Base-by-base conservation (phyloP, 2,888 invertebrate species). In the Gastracanthus pulcherrimus region DNA sequence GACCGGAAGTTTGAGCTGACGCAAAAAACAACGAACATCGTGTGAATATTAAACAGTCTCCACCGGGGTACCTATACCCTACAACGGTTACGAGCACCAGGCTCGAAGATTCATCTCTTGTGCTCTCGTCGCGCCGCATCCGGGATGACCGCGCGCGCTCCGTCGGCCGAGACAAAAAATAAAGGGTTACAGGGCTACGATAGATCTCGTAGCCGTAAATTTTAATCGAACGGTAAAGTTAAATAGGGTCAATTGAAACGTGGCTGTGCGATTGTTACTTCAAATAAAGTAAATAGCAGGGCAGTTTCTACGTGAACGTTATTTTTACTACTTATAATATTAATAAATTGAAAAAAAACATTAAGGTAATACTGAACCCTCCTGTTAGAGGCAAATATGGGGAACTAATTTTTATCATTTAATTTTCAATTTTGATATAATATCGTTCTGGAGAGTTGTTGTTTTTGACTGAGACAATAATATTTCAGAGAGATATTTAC, bases 1-100 rank as follows among this genome's bases (percentile, higher is more conserved):
- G 66, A 58, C 55, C 72, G 45, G 34, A 58, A 41, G 36, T 79
- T 72, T 66, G 11, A 51, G n/a, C 55, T 72, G 41, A n/a, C 41
- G 58, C 51, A 66, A 78, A 79, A 72, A 66, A 64, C n/a, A 11
- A 26, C 13, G 19, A 13, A 31, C 26, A 23, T 13, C 31, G 11
- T 31, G 26, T 79, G 66, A 64, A 78, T 71, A 64, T 38, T 71
- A 78, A 78, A 64, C 23, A 78, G 64, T 60, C 31, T 23, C 7
- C 23, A 13, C n/a, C 1, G 19, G 9, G 19, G 11, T 41, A 16
- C 11, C 38, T 5, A 26, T 2, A 3, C 51, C 23, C 48, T 4
- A 48, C 48, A n/a, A 60, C 45, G 31, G 23, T n/a, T 36, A 31
- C 23, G 51, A 62, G 34, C 13, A n/a, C 16, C 29, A 11, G n/a